Base-by-base conservation (phyloP, 2,113 vertebrate genomes). In the Zosterops borbonicus region DNA sequence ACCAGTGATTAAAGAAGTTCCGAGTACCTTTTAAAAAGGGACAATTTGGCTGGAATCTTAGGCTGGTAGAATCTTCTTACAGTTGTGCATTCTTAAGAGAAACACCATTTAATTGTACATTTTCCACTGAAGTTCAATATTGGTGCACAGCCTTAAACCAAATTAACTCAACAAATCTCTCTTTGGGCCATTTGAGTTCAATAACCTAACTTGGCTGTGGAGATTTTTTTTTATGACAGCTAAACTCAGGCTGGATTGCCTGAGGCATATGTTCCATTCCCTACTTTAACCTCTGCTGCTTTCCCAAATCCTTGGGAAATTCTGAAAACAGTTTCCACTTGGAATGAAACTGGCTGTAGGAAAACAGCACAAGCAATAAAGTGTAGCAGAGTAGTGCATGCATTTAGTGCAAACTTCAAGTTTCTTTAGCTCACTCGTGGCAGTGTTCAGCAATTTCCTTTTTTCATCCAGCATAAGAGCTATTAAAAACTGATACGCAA, bases 281-380 rank as follows among this genome's bases (percentile, higher is more conserved):
- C 35, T 84, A 4, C 28, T 77, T 85, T 50, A 92, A 81, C 24
- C 49, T 90, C 42, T 67, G 35, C 21, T 60, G 24, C 31, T 80
- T 95, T 94, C 63, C 79, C 78, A 88, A 91, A 56, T 91, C 67
- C 39, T 70, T 85, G 42, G 63, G 79, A 85, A 92, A 86, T 80
- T 25, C 1, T 58, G 46, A 87, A 76, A 92, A 42, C n/a, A 59
- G 5, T 83, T 90, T 88, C 63, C 52, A 29, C 35, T 83, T 88
- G 59, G 50, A 92, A 58, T 60, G 37, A 29, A 69, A 31, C 28
- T 49, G 41, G 23, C 13, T n/a, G 59, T 73, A 76, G 67, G 46
- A 69, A 85, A 76, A 44, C 3, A 73, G 29, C 8, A 47, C 11
- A 52, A 81, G 37, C 39, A 74, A n/a, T 67, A 4, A 89, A 76